Evolutionary conservation across 2,797 vertebrate species (phyloP).

Genomic region (Acanthurus lineatus): DNA sequence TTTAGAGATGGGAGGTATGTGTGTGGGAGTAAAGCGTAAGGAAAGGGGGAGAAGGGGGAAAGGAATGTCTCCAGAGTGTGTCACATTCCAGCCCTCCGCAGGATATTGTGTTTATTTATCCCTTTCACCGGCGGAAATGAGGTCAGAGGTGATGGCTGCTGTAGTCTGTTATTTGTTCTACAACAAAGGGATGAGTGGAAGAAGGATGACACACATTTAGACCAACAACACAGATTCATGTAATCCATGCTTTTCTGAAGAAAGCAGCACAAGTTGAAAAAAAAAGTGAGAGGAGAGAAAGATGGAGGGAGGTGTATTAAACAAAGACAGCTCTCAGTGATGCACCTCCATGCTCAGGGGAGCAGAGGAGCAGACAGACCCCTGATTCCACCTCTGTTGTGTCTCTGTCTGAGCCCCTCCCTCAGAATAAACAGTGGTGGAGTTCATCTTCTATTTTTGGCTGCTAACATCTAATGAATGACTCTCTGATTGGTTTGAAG

Average conservation of each 20-base stretch:
- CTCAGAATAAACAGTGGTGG: constrained; percentile 6
- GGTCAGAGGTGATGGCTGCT: constrained; percentile 73
- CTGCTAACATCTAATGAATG: not conserved
- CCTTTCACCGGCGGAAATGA: constrained; percentile 68
- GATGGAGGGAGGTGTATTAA: constrained; percentile 11
- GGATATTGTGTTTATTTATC: constrained; percentile 76
- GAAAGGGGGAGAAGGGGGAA: constrained; percentile 41
- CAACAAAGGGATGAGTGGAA: constrained; percentile 46
- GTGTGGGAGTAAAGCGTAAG: constrained; percentile 36
- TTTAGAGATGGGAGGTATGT: constrained; percentile 35
- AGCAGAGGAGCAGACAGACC: constrained; percentile 30
- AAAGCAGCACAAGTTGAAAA: constrained; percentile 16
- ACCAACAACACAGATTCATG: constrained; percentile 6
- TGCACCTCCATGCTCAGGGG: constrained; percentile 1
- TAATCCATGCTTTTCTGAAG: not conserved
- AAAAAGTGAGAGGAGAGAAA: constrained; percentile 1
- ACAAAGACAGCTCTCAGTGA: constrained; percentile 23
- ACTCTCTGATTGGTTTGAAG: not conserved
- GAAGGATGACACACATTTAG: constrained; percentile 44
- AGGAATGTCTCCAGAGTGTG: constrained; percentile 75
- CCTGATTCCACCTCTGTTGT: constrained; percentile 26
- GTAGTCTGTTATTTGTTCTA: constrained; percentile 55
- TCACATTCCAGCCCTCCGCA: constrained; percentile 74
- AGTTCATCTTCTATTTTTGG: not conserved
- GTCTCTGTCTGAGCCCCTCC: constrained; percentile 1